These are phyloP conservation scores for Trypoxylon attenuatum DNA, from an alignment of 2,888 invertebrate genomes.

Conservation along the genomic window DNA sequence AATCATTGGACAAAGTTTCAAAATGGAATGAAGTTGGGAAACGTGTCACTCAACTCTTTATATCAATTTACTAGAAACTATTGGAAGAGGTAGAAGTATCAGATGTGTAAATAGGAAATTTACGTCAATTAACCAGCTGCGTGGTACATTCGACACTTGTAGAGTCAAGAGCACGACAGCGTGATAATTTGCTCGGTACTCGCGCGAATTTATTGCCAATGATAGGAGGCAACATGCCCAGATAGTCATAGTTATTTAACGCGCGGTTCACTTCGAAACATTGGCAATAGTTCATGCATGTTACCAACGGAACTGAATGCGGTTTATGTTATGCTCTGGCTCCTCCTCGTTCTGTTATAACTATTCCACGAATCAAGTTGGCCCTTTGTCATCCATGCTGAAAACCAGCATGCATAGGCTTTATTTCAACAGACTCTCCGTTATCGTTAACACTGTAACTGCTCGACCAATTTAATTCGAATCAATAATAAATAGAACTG, in stretches of 20 bases:
- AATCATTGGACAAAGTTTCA: too few species aligned
- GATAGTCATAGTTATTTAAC: not conserved
- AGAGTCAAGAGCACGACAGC: conserved; percentile 11
- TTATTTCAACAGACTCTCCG: too few species aligned
- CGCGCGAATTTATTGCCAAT: conserved; percentile 29
- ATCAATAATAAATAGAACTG: too few species aligned
- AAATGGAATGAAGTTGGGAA: too few species aligned
- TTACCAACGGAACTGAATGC: not conserved
- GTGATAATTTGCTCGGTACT: conserved; percentile 30
- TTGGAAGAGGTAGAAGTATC: too few species aligned
- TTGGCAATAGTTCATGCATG: not conserved
- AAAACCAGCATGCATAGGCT: too few species aligned
- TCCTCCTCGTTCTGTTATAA: not conserved
- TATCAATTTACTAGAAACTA: too few species aligned
- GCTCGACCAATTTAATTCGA: too few species aligned
- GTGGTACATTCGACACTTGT: conserved; percentile 36
- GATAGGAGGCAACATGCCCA: conserved; percentile 7
- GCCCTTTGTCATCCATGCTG: not conserved
- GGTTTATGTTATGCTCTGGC: not conserved
- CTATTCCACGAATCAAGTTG: not conserved
- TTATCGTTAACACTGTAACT: too few species aligned
- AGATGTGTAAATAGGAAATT: too few species aligned
- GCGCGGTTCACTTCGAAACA: conserved; percentile 6
- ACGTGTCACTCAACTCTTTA: too few species aligned
- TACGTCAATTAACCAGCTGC: too few species aligned